Base-by-base conservation (phyloP, 2,113 vertebrate species). In the Gopherus flavomarginatus region DNA sequence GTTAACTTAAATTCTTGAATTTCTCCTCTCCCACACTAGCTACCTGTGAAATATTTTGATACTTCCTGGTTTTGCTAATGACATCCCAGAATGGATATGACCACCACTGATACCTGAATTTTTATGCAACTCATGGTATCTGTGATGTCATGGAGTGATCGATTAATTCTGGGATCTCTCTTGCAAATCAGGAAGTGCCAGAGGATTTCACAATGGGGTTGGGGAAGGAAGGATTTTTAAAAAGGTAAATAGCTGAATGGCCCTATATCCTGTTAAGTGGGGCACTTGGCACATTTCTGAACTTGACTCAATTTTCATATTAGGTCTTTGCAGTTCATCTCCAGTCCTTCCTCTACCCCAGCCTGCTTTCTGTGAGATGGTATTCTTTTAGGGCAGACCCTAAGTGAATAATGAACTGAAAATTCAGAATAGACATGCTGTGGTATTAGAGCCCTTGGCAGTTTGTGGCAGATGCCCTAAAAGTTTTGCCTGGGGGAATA, bases 1-100 rank as follows among this genome's bases (percentile, higher is more conserved):
- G 4, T 56, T 85, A 31, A 5, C 8, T 90, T 4, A 65, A 44
- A 59, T 95, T 77, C 77, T 83, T 9, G 16, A 87, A 72, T 88
- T 35, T 2, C 4, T 82, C 29, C 82, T 62, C 31, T 38, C 38
- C 24, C 5, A 2, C 62, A 87, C 92, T 11, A 47, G 4, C 50
- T 81, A 79, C 19, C 13, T 88, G 3, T 92, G 65, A 90, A 90
- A 79, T 87, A 16, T 91, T 88, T 78, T 78, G 75, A 47, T 78
- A 27, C 65, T 88, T 83, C 56, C 86, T 92, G 87, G 83, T 81
- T 31, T 86, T 88, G 42, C 29, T 81, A 81, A 42, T 88, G 90
- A 26, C 56, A 47, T 12, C 29, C 19, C 56, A 17, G 52, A 38
- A 81, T 1, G 3, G 42, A 3, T 89, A 17, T 56, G 29, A 85